phyloP scores from a whole-genome alignment of 2,113 vertebrate genomes.

The Cynocephalus volans region DNA sequence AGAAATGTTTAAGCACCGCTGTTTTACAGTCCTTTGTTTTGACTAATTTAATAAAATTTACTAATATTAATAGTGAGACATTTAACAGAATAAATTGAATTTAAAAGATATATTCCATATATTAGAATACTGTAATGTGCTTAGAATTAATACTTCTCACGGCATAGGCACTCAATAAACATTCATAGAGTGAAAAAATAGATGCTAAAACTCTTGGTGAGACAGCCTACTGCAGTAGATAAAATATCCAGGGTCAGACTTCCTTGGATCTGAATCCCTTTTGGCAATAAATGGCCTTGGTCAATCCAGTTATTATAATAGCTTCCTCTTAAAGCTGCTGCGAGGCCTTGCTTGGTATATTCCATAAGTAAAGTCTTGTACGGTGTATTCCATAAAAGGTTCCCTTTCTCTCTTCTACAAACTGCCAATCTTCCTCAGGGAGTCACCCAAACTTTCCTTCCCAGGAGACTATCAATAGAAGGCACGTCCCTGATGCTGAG shows the following conservation, averaged over 20 bases:
- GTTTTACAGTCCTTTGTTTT: background rate
- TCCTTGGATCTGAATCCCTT: conserved; percentile 3
- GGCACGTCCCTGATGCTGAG: background rate
- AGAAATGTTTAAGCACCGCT: background rate
- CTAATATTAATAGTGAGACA: background rate
- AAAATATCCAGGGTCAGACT: background rate
- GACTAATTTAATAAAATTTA: conserved; percentile 18
- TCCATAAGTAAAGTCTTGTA: background rate
- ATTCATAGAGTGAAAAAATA: background rate
- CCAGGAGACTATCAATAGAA: background rate
- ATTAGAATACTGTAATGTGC: background rate
- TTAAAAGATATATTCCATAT: background rate
- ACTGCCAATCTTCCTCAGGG: conserved; percentile 8
- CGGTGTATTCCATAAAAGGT: background rate
- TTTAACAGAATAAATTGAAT: conserved; percentile 14
- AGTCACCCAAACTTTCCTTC: conserved; percentile 49
- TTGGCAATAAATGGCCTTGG: background rate
- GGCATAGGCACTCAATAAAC: background rate
- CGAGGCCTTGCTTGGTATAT: background rate
- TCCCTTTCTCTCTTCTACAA: conserved; percentile 27
- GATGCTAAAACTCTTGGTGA: background rate
- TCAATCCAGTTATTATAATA: background rate
- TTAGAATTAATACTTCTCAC: background rate
- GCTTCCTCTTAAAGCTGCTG: background rate
- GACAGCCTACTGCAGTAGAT: background rate